Base-by-base conservation (phyloP, 2,888 invertebrate genomes). In the Parnassius glacialis region DNA sequence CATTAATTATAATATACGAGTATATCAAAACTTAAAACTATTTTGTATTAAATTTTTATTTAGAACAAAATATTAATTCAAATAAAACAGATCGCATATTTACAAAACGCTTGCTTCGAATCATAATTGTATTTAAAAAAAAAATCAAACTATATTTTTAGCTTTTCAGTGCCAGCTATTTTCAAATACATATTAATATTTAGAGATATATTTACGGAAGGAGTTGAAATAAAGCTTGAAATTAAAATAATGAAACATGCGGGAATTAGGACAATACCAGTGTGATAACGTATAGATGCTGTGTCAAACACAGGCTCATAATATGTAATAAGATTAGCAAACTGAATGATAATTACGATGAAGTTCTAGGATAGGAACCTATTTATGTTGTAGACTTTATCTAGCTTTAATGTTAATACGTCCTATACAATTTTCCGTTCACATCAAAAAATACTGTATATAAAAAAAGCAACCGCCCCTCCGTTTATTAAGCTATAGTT, bases 351-450 rank as follows among this genome's bases (percentile, higher is more conserved):
- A 44, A 34, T 13, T 13, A 44, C 10, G 43, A 20, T 51, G 50
- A 52, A 16, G n/a, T 44, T 25, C 13, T 58, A 58, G 51, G n/a
- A n/a, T n/a, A 48, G 13, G 11, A 43, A 51, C 10, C 3, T 43
- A 44, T 51, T 44, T 42, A 16, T 52, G 34, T 34, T 52, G 52
- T 42, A 53, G 41, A 12, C 34, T 42, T 44, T 48, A 9, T 41
- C 52, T 51, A 57, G 62, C 61, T 62, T 62, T 61, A 61, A 63
- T 56, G 45, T 59, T 13, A 64, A 64, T 50, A 57, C 53, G 51
- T 61, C 52, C 54, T 47, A 34, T 12, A 9, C 16, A 13, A 44
- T 52, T 52, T 20, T 9, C 25, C 16, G 10, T 52, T 59, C 13
- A 48, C 13, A n/a, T 13, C n/a, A 48, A 48, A 48, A 47, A 51